phyloP scores from a whole-genome alignment of 2,888 invertebrate genomes.

The Clivina fossor region DNA sequence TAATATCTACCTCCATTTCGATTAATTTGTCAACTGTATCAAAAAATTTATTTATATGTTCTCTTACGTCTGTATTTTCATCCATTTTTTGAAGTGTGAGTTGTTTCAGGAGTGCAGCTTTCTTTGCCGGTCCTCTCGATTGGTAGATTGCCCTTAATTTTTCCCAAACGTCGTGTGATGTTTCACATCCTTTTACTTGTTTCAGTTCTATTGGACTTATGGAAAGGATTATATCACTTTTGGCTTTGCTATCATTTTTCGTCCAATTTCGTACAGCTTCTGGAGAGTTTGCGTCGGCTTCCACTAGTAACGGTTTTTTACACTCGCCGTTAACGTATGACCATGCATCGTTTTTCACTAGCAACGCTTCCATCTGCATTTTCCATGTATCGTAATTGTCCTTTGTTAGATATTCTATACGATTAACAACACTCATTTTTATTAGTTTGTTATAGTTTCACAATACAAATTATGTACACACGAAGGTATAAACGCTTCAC shows the following conservation, averaged over 20 bases:
- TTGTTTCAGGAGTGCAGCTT: conserved; percentile 46
- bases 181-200: conserved; percentile 39
- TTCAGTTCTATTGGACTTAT: conserved; percentile 38
- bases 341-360: neutral
- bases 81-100: conserved; percentile 44
- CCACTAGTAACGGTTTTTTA: neutral
- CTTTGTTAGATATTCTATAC: neutral
- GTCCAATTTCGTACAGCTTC: neutral
- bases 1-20: conserved; percentile 41
- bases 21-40: conserved; percentile 45
- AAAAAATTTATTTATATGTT: conserved; percentile 46
- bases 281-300: neutral
- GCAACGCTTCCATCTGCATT: neutral
- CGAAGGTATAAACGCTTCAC: no score
- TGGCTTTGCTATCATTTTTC: neutral
- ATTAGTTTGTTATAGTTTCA: no score
- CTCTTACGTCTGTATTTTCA: conserved; percentile 41
- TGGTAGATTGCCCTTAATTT: conserved; percentile 44
- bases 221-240: conserved; percentile 4
- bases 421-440: conserved; percentile 4
- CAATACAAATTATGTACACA: no score
- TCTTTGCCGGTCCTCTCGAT: conserved; percentile 46
- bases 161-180: conserved; percentile 44
- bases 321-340: neutral
- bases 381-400: conserved; percentile 3